Evolutionary conservation across 1,140 invertebrate genomes (phyloP).

Genomic region (Calosoma granatense): DNA sequence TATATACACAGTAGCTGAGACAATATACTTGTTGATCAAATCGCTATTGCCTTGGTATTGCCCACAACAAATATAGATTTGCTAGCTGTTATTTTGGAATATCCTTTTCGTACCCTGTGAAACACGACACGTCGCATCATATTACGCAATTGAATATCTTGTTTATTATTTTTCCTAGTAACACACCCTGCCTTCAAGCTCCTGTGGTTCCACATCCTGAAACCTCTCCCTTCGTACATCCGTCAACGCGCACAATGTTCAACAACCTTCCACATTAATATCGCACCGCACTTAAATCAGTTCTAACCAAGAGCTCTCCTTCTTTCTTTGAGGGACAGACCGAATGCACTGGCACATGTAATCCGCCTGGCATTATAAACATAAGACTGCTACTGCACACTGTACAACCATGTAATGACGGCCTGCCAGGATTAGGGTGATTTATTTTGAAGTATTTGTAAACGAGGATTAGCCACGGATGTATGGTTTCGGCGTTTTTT

Average conservation of each 20-base stretch:
- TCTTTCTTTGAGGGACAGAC: too few relatives aligned
- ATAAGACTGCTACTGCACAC: background rate
- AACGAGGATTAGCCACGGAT: background rate
- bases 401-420: background rate
- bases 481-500: background rate
- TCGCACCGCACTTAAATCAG: background rate
- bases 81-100: too few relatives aligned
- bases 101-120: too few relatives aligned
- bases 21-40: too few relatives aligned
- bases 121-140: too few relatives aligned
- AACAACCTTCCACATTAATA: background rate
- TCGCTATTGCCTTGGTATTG: too few relatives aligned
- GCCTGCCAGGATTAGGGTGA: background rate
- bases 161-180: too few relatives aligned
- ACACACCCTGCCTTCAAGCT: too few relatives aligned
- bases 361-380: background rate
- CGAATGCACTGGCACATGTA: background rate
- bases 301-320: too few relatives aligned
- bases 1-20: too few relatives aligned
- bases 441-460: constrained; percentile 9
- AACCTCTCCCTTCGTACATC: background rate
- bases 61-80: too few relatives aligned
- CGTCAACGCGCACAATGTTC: background rate
- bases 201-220: background rate
- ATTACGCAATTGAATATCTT: background rate